Evolutionary conservation across 1,140 invertebrate genomes (phyloP).

Genomic region (Drosophila saltans): DNA sequence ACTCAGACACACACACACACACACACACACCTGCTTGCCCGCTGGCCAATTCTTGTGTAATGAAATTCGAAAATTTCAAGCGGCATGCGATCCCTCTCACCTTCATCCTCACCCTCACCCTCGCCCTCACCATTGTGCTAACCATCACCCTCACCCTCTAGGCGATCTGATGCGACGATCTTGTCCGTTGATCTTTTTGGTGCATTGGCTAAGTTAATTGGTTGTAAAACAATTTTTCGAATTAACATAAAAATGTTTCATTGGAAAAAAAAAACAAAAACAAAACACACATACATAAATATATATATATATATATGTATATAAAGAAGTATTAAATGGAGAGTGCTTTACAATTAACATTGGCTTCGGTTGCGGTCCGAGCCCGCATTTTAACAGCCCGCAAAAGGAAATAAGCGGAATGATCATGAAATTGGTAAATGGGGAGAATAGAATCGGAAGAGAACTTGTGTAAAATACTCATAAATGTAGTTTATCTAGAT

Average conservation of each 20-base stretch:
- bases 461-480: not conserved
- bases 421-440: conserved; percentile 6
- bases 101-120: conserved; percentile 19
- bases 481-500: too few species aligned
- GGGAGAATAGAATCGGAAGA: conserved; percentile 7
- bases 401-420: conserved; percentile 6
- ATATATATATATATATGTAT: not conserved
- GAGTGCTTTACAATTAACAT: conserved; percentile 48
- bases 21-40: conserved; percentile 67
- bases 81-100: conserved; percentile 62
- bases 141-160: conserved; percentile 22
- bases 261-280: conserved; percentile 59
- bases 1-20: not conserved
- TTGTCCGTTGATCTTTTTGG: conserved; percentile 82
- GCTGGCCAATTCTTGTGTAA: conserved; percentile 59
- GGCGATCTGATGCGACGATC: conserved; percentile 51
- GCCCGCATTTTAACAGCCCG: conserved; percentile 51
- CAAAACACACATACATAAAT: not conserved
- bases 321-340: conserved; percentile 4
- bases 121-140: conserved; percentile 20
- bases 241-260: conserved; percentile 82
- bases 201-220: conserved; percentile 81
- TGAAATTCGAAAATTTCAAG: conserved; percentile 69
- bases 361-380: conserved; percentile 64
- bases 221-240: conserved; percentile 82